Conservation (phyloP, 2,113 vertebrate genomes). For the Gambusia affinis region DNA sequence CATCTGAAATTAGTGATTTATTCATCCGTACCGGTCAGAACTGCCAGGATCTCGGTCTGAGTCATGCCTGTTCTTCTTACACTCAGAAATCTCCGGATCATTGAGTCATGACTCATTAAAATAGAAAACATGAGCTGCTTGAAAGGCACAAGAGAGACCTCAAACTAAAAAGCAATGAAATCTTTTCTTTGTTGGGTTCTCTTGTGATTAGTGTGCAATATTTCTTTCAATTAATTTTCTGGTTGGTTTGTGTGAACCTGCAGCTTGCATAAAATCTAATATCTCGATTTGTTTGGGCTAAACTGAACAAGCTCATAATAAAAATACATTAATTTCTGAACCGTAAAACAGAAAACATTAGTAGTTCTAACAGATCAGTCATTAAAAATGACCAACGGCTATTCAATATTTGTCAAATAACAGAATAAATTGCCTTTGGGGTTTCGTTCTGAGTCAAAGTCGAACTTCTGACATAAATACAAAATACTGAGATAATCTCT, state of each 20-base stretch:
- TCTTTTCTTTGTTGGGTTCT: not conserved
- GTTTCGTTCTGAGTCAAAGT: no score
- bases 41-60: constrained; percentile 10
- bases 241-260: not conserved
- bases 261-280: not conserved
- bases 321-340: not conserved
- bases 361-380: not conserved
- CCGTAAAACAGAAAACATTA: not conserved
- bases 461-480: not conserved
- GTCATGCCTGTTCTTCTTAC: constrained; percentile 20
- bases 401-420: not conserved
- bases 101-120: constrained; percentile 23
- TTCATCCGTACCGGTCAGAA: constrained; percentile 2
- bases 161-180: not conserved
- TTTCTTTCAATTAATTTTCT: not conserved
- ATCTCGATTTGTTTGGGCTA: not conserved
- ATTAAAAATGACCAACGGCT: no score
- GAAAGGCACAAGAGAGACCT: not conserved
- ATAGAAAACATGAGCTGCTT: constrained; percentile 26
- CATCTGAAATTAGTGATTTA: constrained; percentile 7
- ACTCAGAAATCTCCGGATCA: constrained; percentile 37
- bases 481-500: not conserved
- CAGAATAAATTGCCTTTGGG: not conserved
- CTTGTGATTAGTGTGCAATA: not conserved
- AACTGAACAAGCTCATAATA: not conserved